Base-by-base conservation (phyloP, 1,140 invertebrate species). In the Bathynomus jamesi region DNA sequence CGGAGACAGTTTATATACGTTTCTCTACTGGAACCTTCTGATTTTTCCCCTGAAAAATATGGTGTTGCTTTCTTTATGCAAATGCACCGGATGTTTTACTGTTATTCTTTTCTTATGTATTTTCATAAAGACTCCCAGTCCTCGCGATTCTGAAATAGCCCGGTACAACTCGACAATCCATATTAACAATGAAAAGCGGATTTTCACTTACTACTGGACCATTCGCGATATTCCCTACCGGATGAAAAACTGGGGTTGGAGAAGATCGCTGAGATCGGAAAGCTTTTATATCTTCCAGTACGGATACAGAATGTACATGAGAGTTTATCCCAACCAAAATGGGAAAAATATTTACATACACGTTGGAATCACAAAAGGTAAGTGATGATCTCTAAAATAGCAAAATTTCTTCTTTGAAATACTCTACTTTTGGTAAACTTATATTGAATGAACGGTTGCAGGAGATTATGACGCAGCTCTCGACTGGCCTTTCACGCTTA, bases 181-280 rank as follows among this genome's bases (percentile, higher is more conserved):
- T 72, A 72, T 78, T 72, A 81, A 78, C 74, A 80, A 81, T 53
- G 78, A 76, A 2, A 69, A 76, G 53, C 67, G 79, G 72, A 81
- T 80, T 0, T 85, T 83, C 63, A 80, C 80, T n/a, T 84, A 84
- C 75, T 85, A 84, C 70, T 84, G 84, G 84, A 74, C 78, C 28
- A 74, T 79, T 25, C 25, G 31, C 17, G 76, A 77, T 70, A 72
- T 77, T 21, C 61, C 4, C 30, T 74, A 76, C 60, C 72, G 72
- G 76, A 70, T 85, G 62, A 74, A 75, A 4, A 79, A 76, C 64
- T 85, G 84, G 84, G 76, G 79, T 28, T 78, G 79, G 0, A 75
- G 79, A 11, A 79, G 80, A 28, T 83, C 79, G 1, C 73, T 82
- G 1, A 80, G 83, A 0, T 84, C 83, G 10, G 68, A 78, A 13